Base-by-base conservation (phyloP, 1,140 invertebrate genomes). In the Bombus haemorrhoidalis region DNA sequence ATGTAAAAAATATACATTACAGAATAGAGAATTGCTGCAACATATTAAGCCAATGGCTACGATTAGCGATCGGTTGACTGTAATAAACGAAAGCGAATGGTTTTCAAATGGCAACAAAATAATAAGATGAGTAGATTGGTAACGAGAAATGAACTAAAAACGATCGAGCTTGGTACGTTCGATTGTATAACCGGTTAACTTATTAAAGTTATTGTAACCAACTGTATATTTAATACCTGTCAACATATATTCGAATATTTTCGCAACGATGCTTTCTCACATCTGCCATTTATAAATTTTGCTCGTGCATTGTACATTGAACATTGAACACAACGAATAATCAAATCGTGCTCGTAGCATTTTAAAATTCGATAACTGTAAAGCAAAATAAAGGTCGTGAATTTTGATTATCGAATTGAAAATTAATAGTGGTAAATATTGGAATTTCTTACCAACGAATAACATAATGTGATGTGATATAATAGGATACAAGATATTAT, bases 171-270 rank as follows among this genome's bases (percentile, higher is more conserved):
- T 39, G 22, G 25, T n/a, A 6, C 28, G 74, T 9, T 28, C 74
- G 74, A 62, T 62, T 2, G 57, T 28, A 62, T 77, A 62, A 77
- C 75, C 37, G 37, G 34, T 77, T n/a, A 62, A 62, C 57, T 59
- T 77, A n/a, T 13, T 41, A 15, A 77, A 62, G 28, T 77, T 77
- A 76, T 76, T 41, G 53, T 76, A 53, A 53, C 18, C 47, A 53
- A 22, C 18, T 22, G 8, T 53, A 25, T 8, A 59, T 76, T 76
- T 62, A 41, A 77, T 59, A 77, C 8, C 15, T 77, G 75, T 37
- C 57, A 2, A 41, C 75, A n/a, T 62, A 39, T 62, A 77, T 77
- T 62, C 28, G 53, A 15, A 62, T 62, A 62, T 77, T 77, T 62
- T 39, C 74, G 53, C 32, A 73, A 73, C 71, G 41, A 73, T 73